Evolutionary conservation across 2,113 vertebrate species (phyloP).

Genomic region (Polypterus bichir): DNA sequence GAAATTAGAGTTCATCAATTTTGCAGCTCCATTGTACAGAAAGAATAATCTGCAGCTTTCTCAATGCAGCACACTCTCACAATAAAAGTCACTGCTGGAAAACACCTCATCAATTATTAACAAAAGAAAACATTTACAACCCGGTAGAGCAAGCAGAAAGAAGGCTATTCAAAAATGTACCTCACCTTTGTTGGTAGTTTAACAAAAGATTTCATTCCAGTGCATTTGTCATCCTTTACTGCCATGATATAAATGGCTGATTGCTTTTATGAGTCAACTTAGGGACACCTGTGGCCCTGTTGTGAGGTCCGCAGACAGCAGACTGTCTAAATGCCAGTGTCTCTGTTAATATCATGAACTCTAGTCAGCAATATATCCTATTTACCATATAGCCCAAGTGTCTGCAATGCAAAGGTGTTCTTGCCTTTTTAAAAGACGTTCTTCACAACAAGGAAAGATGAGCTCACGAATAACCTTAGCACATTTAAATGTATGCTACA

Average conservation of each 20-base stretch:
- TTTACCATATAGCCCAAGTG: too few species aligned
- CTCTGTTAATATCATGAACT: neutral
- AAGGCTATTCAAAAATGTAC: neutral
- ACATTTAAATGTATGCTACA: too few species aligned
- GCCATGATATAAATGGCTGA: neutral
- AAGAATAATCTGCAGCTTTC: neutral
- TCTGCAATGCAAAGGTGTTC: too few species aligned
- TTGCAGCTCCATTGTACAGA: neutral
- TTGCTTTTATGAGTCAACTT: neutral
- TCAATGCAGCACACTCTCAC: neutral
- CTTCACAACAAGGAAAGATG: too few species aligned
- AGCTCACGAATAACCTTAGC: too few species aligned
- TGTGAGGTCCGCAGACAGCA: neutral
- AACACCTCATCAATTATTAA: slow-evolving; percentile 17
- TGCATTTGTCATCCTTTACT: neutral
- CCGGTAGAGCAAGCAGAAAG: neutral
- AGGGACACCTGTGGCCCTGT: neutral
- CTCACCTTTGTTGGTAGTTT: neutral
- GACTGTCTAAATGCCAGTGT: neutral
- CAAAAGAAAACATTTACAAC: slow-evolving; percentile 4
- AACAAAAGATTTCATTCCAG: neutral
- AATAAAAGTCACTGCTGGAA: neutral
- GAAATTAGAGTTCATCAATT: too few species aligned
- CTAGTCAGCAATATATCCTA: neutral
- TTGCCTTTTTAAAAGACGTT: too few species aligned